Evolutionary conservation across 2,888 invertebrate genomes (phyloP), one percentile per base, ranked within the genome.

Genomic region (Theodoxus fluviatilis): DNA sequence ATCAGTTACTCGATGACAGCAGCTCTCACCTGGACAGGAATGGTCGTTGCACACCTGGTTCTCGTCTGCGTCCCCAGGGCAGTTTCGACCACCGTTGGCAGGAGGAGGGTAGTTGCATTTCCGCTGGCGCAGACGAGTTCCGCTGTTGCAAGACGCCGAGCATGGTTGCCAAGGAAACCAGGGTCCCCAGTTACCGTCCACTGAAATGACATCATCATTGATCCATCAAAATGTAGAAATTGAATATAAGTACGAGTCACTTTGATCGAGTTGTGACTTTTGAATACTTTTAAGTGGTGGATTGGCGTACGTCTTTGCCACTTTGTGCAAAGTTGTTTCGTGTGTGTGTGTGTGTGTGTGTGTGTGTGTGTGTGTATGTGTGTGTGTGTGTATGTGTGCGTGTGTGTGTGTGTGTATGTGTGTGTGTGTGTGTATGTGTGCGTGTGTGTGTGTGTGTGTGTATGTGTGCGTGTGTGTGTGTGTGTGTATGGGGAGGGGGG

Each of bases 131-230:
- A 70, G 68, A 9, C 79, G 74, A 4, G 70, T 75, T 1, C 84
- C 84, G 0, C 79, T 79, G 25, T 73, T 79, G 73, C 84, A 84
- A 0, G 80, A 74, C 22, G 65, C 69, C 0, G 80, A 75, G 70
- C 83, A 84, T 2, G 74, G 68, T 33, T 78, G 74, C 83, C 83
- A 84, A 0, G 80, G 78, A 71, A 77, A 78, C 83, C 84, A 83
- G 0, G 80, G 79, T 0, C 82, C 82, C 84, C 84, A 84, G 63
- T 80, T 80, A 15, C 83, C 83, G 64, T 82, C 80, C 40, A 82
- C 83, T 84, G 37, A 2, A 74, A 74, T 0, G 25, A 59, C n/a
- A n/a, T n/a, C n/a, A n/a, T n/a, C n/a, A 43, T 43, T 43, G 9
- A 43, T 43, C 18, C 9, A 9, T 12, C 43, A 43, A 43, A 12